Evolutionary conservation across 2,113 vertebrate species (phyloP).

Genomic region (Pluvianellus socialis): DNA sequence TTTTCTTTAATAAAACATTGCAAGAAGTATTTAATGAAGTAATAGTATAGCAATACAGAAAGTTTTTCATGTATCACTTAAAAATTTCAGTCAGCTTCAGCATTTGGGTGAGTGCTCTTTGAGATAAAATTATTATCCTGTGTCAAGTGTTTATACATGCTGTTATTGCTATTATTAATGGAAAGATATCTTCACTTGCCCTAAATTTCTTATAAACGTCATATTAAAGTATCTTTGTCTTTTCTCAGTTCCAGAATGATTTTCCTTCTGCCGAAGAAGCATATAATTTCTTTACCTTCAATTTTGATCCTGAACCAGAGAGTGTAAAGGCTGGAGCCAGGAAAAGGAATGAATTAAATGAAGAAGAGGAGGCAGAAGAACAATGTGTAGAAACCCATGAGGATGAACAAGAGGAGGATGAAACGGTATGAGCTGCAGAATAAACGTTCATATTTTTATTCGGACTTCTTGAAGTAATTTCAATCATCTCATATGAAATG

Average conservation of each 20-base stretch:
- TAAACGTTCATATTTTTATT: not conserved
- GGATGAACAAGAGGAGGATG: conserved; percentile 56
- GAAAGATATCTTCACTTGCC: not conserved
- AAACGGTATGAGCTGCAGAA: conserved; percentile 17
- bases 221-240: not conserved
- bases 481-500: not conserved
- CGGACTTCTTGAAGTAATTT: not conserved
- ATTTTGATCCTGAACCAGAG: conserved; percentile 84
- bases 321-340: not conserved
- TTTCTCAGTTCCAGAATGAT: conserved; percentile 68
- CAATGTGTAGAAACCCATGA: conserved; percentile 26
- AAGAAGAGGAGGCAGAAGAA: conserved; percentile 64
- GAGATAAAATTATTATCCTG: not conserved
- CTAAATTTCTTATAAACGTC: not conserved
- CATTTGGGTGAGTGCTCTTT: not conserved
- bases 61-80: not conserved
- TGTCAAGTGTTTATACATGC: not conserved
- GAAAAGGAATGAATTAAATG: conserved; percentile 26
- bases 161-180: not conserved
- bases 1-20: not conserved
- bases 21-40: not conserved
- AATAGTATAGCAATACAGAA: not conserved
- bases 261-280: conserved; percentile 86
- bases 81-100: not conserved
- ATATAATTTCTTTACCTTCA: conserved; percentile 92